Evolutionary conservation across 2,113 vertebrate species (phyloP).

Genomic region (Hylia prasina): DNA sequence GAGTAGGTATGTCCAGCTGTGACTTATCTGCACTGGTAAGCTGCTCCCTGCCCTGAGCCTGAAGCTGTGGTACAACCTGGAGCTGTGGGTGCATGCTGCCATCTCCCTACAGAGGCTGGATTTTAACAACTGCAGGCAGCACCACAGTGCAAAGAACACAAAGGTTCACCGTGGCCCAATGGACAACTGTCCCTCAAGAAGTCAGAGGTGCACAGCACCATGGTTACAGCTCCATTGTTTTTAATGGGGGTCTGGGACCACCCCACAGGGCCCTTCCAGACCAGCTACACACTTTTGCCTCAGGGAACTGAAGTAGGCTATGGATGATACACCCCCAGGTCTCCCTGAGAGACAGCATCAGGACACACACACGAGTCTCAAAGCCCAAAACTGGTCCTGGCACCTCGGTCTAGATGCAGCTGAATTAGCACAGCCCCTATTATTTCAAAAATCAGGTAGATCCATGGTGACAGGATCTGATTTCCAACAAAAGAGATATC

Average conservation of each 20-base stretch:
- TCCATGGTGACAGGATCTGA: neutral
- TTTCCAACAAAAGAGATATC: neutral
- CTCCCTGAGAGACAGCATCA: neutral
- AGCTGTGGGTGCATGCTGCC: neutral
- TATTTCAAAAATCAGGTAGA: neutral
- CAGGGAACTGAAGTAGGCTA: neutral
- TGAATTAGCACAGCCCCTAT: neutral
- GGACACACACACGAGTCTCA: neutral
- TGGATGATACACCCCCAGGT: neutral
- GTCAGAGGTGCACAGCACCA: neutral
- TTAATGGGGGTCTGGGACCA: neutral
- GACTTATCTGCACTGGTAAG: neutral
- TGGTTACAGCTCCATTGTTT: fast-evolving
- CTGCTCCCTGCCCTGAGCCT: neutral
- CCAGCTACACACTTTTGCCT: neutral
- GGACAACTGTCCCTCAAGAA: neutral
- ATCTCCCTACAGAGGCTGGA: neutral
- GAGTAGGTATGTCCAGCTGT: neutral
- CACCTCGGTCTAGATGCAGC: neutral
- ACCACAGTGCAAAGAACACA: neutral
- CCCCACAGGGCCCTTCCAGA: neutral
- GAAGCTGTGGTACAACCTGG: neutral
- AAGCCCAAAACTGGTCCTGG: neutral
- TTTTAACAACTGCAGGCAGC: neutral
- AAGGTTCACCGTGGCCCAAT: fast-evolving